phyloP scores from a whole-genome alignment of 2,113 vertebrate genomes.

The Stigmatopora argus region DNA sequence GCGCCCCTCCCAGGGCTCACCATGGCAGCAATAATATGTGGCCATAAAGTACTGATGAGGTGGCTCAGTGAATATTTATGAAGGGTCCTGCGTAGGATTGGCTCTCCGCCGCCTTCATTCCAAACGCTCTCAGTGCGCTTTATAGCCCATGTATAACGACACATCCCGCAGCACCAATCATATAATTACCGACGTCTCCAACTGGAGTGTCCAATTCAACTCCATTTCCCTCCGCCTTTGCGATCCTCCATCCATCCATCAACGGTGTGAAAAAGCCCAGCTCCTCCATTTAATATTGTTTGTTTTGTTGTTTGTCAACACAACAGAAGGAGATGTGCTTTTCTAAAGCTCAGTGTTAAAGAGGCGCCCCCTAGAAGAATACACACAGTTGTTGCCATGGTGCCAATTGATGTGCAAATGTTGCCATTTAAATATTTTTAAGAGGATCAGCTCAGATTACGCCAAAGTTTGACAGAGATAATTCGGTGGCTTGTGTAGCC shows the following conservation, averaged over 20 bases:
- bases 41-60: constrained; percentile 53
- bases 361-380: constrained; percentile 71
- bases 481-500: constrained; percentile 78
- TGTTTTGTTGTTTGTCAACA: constrained; percentile 79
- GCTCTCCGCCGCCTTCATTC: constrained; percentile 49
- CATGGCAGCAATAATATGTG: constrained; percentile 41
- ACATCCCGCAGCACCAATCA: constrained; percentile 54
- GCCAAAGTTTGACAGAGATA: constrained; percentile 80
- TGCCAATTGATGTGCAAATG: constrained; percentile 78
- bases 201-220: constrained; percentile 59
- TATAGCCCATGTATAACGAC: constrained; percentile 51
- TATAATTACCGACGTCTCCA: constrained; percentile 55
- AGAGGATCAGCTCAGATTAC: constrained; percentile 81
- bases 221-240: constrained; percentile 46
- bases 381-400: constrained; percentile 74
- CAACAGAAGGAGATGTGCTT: constrained; percentile 73
- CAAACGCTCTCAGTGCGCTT: constrained; percentile 44
- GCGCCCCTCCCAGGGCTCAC: constrained; percentile 43
- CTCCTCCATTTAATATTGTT: constrained; percentile 73
- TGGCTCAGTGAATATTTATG: constrained; percentile 54
- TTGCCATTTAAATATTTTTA: constrained; percentile 80
- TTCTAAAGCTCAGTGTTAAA: constrained; percentile 74
- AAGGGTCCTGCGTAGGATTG: constrained; percentile 44
- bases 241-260: constrained; percentile 66
- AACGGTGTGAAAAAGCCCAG: constrained; percentile 64